phyloP scores from a whole-genome alignment of 1,140 invertebrate species.

The Rhizoglyphus robini region DNA sequence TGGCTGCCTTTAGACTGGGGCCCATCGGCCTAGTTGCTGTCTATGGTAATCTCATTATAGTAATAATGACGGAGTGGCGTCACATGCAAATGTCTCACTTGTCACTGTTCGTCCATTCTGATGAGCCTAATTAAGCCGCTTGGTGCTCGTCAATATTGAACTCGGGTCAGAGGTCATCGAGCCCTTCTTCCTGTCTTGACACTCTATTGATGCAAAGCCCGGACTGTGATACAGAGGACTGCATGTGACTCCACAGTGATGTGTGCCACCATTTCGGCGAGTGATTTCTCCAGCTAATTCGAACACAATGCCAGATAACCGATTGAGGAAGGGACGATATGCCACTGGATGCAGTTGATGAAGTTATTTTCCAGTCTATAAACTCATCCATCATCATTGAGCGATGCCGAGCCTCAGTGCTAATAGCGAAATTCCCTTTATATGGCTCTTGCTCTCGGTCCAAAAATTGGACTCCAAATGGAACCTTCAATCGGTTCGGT shows the following conservation, averaged over 20 bases:
- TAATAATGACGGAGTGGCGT: slow-evolving; percentile 3
- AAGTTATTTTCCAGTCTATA: slow-evolving; percentile 14
- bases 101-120: neutral
- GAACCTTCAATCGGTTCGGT: too few relatives aligned
- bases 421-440: neutral
- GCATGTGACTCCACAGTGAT: too few relatives aligned
- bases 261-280: too few relatives aligned
- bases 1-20: too few relatives aligned
- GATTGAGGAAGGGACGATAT: neutral
- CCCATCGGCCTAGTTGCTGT: too few relatives aligned
- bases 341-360: slow-evolving; percentile 2
- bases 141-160: neutral
- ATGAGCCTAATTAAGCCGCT: neutral
- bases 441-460: neutral
- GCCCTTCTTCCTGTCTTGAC: neutral
- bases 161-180: neutral
- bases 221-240: too few relatives aligned
- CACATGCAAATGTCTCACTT: neutral
- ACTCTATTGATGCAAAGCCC: too few relatives aligned
- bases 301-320: neutral
- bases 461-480: neutral
- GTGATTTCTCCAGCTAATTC: too few relatives aligned
- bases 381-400: slow-evolving; percentile 14
- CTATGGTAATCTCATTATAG: too few relatives aligned
- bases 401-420: neutral